These are phyloP conservation scores for Neodiprion lecontei DNA, from an alignment of 1,140 invertebrate species.

Conservation along the genomic window DNA sequence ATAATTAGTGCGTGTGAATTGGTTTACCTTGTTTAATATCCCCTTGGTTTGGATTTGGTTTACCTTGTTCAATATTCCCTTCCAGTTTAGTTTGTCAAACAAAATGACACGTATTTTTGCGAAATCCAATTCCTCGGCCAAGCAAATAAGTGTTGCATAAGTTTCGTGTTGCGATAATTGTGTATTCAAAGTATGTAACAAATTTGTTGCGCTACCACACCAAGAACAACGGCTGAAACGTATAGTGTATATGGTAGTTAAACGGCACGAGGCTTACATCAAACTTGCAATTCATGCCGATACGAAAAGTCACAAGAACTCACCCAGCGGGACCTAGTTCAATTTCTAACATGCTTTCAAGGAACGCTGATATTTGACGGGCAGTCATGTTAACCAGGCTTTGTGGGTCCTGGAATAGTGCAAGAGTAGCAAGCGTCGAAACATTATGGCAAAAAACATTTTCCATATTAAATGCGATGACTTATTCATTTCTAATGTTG, in stretches of 20 bases:
- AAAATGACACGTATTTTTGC: conserved; percentile 40
- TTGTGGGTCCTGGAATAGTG: neutral
- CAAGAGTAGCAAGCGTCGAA: too few species aligned
- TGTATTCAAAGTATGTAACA: conserved; percentile 49
- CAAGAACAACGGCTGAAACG: conserved; percentile 42
- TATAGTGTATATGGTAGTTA: neutral
- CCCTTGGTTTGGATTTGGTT: conserved; percentile 1
- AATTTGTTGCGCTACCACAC: conserved; percentile 31
- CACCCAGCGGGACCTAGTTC: neutral
- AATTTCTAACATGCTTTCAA: neutral
- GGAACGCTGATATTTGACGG: neutral
- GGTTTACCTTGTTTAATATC: too few species aligned
- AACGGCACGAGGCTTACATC: neutral
- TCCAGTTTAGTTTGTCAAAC: conserved; percentile 47
- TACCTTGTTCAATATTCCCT: conserved; percentile 50
- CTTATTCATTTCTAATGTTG: too few species aligned
- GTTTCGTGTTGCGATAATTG: conserved; percentile 42
- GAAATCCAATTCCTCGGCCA: conserved; percentile 37
- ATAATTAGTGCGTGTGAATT: too few species aligned
- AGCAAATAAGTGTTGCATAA: conserved; percentile 46
- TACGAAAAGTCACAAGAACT: neutral
- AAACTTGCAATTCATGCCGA: too few species aligned
- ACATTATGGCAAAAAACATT: too few species aligned
- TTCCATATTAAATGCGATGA: too few species aligned
- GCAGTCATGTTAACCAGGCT: neutral